phyloP scores from a whole-genome alignment of 1,140 invertebrate species.

The Papilio dardanus region DNA sequence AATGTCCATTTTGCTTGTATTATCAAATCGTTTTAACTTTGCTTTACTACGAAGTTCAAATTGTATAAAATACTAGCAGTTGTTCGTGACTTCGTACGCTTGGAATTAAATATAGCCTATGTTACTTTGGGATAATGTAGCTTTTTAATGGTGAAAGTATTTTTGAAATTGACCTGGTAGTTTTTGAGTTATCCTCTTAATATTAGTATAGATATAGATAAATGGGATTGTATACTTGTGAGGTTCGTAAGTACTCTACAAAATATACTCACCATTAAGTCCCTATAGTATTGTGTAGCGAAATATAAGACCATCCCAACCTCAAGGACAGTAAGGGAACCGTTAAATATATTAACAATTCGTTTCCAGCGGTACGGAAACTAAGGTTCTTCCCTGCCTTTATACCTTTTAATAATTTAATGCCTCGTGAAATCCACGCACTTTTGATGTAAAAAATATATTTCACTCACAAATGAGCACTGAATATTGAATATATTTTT shows the following conservation, averaged over 20 bases:
- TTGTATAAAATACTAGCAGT: too few species aligned
- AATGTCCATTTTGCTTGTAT: too few species aligned
- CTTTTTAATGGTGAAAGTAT: too few species aligned
- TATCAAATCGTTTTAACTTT: too few species aligned
- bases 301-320: constrained; percentile 1
- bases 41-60: too few species aligned
- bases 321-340: constrained; percentile 27
- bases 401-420: constrained; percentile 20
- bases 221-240: too few species aligned
- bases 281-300: not conserved
- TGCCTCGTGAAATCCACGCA: constrained; percentile 6
- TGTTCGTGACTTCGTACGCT: too few species aligned
- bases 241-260: not conserved
- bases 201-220: too few species aligned
- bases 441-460: constrained; percentile 26
- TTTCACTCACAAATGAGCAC: constrained; percentile 4
- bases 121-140: too few species aligned
- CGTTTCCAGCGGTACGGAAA: constrained; percentile 56
- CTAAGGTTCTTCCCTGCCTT: constrained; percentile 47
- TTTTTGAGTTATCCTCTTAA: too few species aligned
- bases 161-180: too few species aligned
- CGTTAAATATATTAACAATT: constrained; percentile 58
- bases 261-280: not conserved
- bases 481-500: not conserved
- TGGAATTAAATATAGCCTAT: too few species aligned